Evolutionary conservation across 2,888 invertebrate genomes (phyloP).

Genomic region (Hypolimnas misippus): DNA sequence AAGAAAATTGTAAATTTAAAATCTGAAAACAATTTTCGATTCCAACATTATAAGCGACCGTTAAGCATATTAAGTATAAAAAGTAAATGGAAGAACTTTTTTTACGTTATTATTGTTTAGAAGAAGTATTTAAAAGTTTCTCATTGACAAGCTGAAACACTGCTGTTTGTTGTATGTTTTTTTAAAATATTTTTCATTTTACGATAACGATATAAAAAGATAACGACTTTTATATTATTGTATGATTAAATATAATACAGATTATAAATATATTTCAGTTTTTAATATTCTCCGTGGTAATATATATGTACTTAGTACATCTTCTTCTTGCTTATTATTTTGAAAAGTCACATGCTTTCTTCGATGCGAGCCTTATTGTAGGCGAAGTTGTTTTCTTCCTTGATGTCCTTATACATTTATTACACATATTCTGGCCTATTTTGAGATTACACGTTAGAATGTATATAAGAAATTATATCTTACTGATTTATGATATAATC

Average conservation of each 20-base stretch:
- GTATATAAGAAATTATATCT: conserved; percentile 53
- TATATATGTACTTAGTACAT: conserved; percentile 60
- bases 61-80: too few species aligned
- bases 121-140: too few species aligned
- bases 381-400: conserved; percentile 55
- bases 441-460: conserved; percentile 63
- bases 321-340: conserved; percentile 60
- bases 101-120: too few species aligned
- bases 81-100: too few species aligned
- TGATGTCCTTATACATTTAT: conserved; percentile 58
- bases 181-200: too few species aligned
- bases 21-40: background rate
- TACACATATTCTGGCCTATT: conserved; percentile 66
- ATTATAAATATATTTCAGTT: conserved; percentile 53
- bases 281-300: conserved; percentile 52
- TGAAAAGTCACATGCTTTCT: conserved; percentile 34
- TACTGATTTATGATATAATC: conserved; percentile 58
- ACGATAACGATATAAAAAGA: too few species aligned
- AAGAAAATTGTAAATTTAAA: background rate
- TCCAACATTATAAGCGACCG: too few species aligned
- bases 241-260: background rate
- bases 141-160: too few species aligned
- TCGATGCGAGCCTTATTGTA: conserved; percentile 50
- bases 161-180: too few species aligned
- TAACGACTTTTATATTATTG: too few species aligned